Evolutionary conservation across 37 sponge, comb jelly and placozoan species (phyloP).

Genomic region (Beroe ovata): DNA sequence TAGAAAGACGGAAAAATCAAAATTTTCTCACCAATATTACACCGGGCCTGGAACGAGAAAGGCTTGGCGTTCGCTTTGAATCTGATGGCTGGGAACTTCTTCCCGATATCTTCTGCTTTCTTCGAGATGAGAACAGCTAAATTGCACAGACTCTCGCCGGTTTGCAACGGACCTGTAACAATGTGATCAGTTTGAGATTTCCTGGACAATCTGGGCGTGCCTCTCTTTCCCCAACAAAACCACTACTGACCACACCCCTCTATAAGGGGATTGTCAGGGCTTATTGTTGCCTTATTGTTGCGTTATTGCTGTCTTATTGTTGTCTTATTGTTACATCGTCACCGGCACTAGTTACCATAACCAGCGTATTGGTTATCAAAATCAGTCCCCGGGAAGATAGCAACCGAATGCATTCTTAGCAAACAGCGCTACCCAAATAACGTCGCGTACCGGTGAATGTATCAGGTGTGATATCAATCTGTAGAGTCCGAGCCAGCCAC

Average conservation of each 20-base stretch:
- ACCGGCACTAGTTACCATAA: no score
- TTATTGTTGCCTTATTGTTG: no score
- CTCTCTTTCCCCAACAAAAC: no score
- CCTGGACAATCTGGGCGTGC: no score
- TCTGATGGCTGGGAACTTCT: not conserved
- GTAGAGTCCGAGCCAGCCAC: not conserved
- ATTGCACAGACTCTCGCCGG: conserved; percentile 18
- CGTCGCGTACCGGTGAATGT: conserved; percentile 10
- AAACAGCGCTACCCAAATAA: not conserved
- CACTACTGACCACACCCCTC: no score
- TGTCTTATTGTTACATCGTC: no score
- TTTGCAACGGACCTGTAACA: conserved; percentile 13
- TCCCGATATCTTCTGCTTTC: not conserved
- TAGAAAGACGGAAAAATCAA: no score
- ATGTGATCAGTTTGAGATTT: no score
- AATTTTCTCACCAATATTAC: conserved; percentile 56
- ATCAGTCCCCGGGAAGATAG: not conserved
- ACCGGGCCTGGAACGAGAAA: conserved; percentile 37
- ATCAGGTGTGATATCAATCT: not conserved
- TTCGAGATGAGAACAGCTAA: not conserved
- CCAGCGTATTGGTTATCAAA: no score
- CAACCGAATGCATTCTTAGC: not conserved
- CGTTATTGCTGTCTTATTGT: no score
- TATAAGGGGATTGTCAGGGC: no score
- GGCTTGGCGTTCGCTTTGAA: conserved; percentile 24